These are phyloP conservation scores for Phasianus colchicus DNA, from an alignment of 2,113 vertebrate genomes.

Conservation along the genomic window DNA sequence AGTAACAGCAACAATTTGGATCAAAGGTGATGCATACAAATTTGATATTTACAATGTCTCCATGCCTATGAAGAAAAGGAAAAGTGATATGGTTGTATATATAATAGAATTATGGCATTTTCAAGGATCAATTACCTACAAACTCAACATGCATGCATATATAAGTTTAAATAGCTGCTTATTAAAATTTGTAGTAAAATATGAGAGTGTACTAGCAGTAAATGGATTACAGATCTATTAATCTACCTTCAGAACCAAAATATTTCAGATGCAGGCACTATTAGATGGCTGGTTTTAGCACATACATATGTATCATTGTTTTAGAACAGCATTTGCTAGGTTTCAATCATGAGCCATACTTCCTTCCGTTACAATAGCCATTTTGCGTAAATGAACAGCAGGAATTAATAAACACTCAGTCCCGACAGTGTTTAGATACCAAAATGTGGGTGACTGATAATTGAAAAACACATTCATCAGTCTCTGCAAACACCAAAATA, in stretches of 20 bases:
- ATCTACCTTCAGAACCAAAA: conserved; percentile 45
- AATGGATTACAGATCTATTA: conserved; percentile 61
- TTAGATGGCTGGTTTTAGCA: background rate
- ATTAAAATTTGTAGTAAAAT: conserved; percentile 69
- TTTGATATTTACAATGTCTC: conserved; percentile 38
- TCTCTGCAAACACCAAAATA: conserved; percentile 44
- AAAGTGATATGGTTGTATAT: conserved; percentile 48
- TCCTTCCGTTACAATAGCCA: background rate
- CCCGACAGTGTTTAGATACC: background rate
- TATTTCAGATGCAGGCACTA: conserved; percentile 10
- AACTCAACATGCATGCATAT: conserved; percentile 42
- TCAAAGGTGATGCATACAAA: conserved; percentile 59
- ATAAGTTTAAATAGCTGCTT: conserved; percentile 28
- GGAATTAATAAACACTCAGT: conserved; percentile 29
- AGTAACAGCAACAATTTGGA: conserved; percentile 27
- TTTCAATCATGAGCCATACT: background rate
- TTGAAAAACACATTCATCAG: conserved; percentile 11
- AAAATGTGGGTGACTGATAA: background rate
- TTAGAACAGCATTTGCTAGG: background rate
- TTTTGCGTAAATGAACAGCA: conserved; percentile 26
- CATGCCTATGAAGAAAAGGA: conserved; percentile 9
- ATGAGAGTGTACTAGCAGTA: conserved; percentile 45
- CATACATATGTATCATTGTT: background rate
- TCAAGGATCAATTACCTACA: conserved; percentile 49
- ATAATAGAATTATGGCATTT: conserved; percentile 53